phyloP scores from a whole-genome alignment of 2,797 vertebrate species.

The Synaphobranchus kaupii region DNA sequence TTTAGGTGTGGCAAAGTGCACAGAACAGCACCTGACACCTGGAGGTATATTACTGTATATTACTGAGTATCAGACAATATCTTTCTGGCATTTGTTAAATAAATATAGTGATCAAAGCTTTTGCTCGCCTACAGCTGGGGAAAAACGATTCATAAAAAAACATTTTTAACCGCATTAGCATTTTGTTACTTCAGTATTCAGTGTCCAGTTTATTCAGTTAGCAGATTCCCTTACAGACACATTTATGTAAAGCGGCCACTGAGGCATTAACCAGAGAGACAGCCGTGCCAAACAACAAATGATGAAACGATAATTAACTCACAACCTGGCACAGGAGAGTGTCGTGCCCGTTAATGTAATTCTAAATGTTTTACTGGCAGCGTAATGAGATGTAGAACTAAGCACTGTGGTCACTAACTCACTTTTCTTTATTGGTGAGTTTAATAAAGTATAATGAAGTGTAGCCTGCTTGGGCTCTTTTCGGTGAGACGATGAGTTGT shows the following conservation, averaged over 20 bases:
- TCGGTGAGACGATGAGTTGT: background rate
- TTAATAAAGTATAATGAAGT: conserved; percentile 37
- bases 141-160: background rate
- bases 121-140: background rate
- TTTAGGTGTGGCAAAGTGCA: background rate
- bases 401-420: conserved; percentile 23
- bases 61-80: background rate
- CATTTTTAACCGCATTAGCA: background rate
- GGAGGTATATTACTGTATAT: background rate
- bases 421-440: conserved; percentile 25
- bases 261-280: conserved; percentile 6
- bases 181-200: background rate
- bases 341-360: background rate
- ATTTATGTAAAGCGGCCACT: background rate
- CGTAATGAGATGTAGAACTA: conserved; percentile 23
- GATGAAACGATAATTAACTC: conserved; percentile 29
- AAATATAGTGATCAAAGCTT: background rate
- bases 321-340: conserved; percentile 4
- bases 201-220: background rate
- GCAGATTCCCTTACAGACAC: background rate
- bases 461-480: conserved; percentile 24
- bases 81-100: background rate
- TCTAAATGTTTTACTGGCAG: conserved; percentile 16
- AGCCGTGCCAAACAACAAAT: background rate
- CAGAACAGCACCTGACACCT: background rate